Base-by-base conservation (phyloP, 1,140 invertebrate species). In the Aphelenchoides fujianensis region DNA sequence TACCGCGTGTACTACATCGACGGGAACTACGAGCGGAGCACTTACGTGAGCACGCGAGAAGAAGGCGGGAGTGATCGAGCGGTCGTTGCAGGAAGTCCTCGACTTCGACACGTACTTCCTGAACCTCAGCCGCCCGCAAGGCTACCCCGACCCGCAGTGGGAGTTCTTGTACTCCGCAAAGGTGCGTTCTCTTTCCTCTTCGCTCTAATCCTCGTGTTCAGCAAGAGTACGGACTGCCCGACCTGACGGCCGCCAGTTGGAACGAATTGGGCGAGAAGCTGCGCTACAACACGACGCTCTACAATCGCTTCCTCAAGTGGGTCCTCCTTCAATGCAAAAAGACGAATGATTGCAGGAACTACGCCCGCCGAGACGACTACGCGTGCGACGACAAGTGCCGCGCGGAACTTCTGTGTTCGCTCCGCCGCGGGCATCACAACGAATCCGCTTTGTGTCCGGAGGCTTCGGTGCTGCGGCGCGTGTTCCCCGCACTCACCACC, bases 1-100 rank as follows among this genome's bases (percentile, higher is more conserved):
- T 83, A 84, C 66, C 68, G 82, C n/a, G 75, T 83, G 31, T 83
- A 83, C 64, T 67, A 67, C 5, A 67, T 82, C 36, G 72, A 81
- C 41, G 68, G 64, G 0, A 61, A 72, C 59, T 66, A 78, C 53
- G 70, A 69, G 3, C 34, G 30, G 7, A 71, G 68, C 5, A 71
- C 69, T 32, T 72, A 72, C 41, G 70, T 72, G 37, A 72, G n/a
- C 19, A n/a, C n/a, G n/a, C n/a, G n/a, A n/a, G n/a, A n/a, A n/a
- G n/a, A n/a, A n/a, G n/a, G n/a, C n/a, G n/a, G n/a, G n/a, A n/a
- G n/a, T n/a, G n/a, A n/a, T n/a, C n/a, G n/a, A n/a, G n/a, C n/a
- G n/a, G n/a, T n/a, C n/a, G 52, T 66, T 82, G 72, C 53, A 81
- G 79, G 63, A 73, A 57, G 73, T 82, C 27, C 41, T 78, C 2